Evolutionary conservation across 2,113 vertebrate genomes (phyloP).

Genomic region (Microcebus murinus): DNA sequence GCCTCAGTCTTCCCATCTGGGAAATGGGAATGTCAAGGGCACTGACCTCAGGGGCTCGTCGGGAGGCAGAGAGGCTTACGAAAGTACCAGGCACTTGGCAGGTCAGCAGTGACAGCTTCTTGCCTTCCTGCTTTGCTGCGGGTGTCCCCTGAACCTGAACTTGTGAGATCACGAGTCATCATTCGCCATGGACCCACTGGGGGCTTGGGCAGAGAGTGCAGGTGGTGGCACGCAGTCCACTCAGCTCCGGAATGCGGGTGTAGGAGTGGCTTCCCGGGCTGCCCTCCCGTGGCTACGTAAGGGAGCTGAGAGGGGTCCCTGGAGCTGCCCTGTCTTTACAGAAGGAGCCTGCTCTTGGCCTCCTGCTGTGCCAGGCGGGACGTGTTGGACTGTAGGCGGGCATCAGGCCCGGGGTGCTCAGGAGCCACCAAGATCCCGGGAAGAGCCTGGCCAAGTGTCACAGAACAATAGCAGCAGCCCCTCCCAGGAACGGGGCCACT

Average conservation of each 20-base stretch:
- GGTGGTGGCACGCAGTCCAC: not conserved
- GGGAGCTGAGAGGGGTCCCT: not conserved
- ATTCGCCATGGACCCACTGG: not conserved
- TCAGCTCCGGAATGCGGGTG: not conserved
- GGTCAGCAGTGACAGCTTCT: no score
- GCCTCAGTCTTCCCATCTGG: not conserved
- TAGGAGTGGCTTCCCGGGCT: not conserved
- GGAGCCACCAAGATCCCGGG: not conserved
- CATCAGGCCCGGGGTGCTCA: not conserved
- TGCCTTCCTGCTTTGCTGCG: not conserved
- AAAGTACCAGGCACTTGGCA: not conserved
- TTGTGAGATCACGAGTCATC: not conserved
- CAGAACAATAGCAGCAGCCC: not conserved
- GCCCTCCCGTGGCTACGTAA: no score
- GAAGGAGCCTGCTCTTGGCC: no score
- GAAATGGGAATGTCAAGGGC: not conserved
- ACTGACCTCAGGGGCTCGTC: rapidly evolving
- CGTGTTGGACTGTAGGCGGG: not conserved
- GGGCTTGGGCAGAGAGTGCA: not conserved
- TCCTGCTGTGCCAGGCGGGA: rapidly evolving
- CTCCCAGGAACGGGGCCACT: not conserved
- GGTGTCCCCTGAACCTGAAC: not conserved
- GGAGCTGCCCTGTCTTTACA: not conserved
- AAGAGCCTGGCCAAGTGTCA: not conserved
- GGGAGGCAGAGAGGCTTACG: not conserved